These are phyloP conservation scores for Bergia sp. DNA, from an alignment of 92 coral and sea anemone genomes.

Conservation along the genomic window DNA sequence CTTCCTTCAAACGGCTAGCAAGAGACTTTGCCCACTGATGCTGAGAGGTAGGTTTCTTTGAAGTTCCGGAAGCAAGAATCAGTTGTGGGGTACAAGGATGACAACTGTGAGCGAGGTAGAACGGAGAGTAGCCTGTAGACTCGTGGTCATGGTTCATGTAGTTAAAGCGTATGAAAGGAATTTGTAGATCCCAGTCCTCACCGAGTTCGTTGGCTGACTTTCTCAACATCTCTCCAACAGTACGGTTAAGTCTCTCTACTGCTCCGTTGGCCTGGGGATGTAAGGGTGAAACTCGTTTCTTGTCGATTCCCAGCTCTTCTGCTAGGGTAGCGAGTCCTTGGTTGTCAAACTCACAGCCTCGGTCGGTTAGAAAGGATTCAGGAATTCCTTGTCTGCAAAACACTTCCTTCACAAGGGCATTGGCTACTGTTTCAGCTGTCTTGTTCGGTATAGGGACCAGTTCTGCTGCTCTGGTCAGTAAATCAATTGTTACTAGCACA, in stretches of 20 bases:
- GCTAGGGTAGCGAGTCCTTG: constrained; percentile 50
- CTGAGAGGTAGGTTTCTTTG: constrained; percentile 21
- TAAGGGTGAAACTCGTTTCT: constrained; percentile 55
- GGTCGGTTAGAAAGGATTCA: constrained; percentile 52
- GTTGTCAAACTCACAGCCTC: constrained; percentile 63
- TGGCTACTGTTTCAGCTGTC: constrained; percentile 60
- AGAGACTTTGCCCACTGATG: constrained; percentile 53
- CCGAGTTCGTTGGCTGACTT: constrained; percentile 51
- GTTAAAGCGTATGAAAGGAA: constrained; percentile 51
- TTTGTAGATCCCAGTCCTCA: constrained; percentile 57
- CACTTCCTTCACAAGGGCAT: constrained; percentile 42
- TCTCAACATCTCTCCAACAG: constrained; percentile 52
- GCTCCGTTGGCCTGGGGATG: constrained; percentile 65
- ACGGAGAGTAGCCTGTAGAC: constrained; percentile 62
- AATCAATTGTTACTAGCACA: constrained; percentile 54
- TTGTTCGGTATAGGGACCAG: constrained; percentile 57
- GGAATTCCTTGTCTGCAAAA: constrained; percentile 60
- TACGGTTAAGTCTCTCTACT: constrained; percentile 60
- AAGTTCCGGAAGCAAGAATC: constrained; percentile 49
- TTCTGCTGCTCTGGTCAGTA: constrained; percentile 57
- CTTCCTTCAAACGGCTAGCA: constrained; percentile 49
- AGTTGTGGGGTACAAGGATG: constrained; percentile 52
- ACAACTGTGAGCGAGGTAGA: constrained; percentile 53
- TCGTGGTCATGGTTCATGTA: constrained; percentile 64
- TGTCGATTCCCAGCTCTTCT: constrained; percentile 56